Conservation (phyloP, 2,113 vertebrate genomes). For the Cyprinus carpio region DNA sequence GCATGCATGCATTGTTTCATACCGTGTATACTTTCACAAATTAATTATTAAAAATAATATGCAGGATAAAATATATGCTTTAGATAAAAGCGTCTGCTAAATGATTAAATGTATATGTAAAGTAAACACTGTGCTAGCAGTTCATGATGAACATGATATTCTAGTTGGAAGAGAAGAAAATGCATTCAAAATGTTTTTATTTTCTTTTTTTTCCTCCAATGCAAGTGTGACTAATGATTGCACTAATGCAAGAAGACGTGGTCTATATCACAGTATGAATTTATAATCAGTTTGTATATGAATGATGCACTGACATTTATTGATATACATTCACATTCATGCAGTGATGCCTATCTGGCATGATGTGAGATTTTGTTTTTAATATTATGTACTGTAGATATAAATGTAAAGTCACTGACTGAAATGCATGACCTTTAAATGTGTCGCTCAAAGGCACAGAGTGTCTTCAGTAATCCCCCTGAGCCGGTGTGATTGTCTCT, state of each 20-base stretch:
- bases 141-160: background rate
- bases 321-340: background rate
- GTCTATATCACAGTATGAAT: background rate
- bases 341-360: background rate
- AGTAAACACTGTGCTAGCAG: background rate
- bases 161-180: background rate
- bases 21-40: background rate
- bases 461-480: conserved; percentile 28
- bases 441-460: conserved; percentile 14
- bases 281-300: background rate
- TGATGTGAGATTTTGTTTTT: background rate
- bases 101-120: background rate
- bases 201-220: background rate
- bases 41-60: background rate
- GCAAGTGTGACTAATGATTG: conserved; percentile 1
- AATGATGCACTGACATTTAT: background rate
- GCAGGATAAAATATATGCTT: background rate
- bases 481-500: conserved; percentile 26
- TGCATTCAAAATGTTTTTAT: background rate
- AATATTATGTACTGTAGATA: background rate
- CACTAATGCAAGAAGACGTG: background rate
- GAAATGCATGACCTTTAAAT: conserved; percentile 15
- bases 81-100: background rate
- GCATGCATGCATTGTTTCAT: background rate
- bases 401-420: conserved; percentile 7